Evolutionary conservation across 1,140 invertebrate genomes (phyloP), one percentile per base, ranked within the genome.

Genomic region (Brachionus rubens): DNA sequence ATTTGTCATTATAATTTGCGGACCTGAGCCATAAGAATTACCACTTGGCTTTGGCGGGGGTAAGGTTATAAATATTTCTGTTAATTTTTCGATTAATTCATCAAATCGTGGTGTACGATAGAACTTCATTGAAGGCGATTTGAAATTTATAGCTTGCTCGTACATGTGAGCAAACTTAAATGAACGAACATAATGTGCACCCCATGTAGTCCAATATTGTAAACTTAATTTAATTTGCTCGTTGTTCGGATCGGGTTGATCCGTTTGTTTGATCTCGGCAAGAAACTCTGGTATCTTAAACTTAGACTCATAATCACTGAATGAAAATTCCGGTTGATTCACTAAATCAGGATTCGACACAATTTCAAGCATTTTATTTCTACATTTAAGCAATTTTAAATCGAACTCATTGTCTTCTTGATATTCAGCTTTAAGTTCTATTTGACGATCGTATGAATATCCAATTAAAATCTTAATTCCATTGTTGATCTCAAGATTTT

Each of bases 41-140:
- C 46, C 68, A 26, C 43, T 72, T 10, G 68, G 68, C 12, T 50
- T 72, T 10, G 68, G 68, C 16, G 68, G 68, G 9, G 68, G 47
- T 9, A 72, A 24, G 3, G 68, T 72, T n/a, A 48, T 26, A 54
- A 72, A 72, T 0, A 50, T 48, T 12, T 72, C 46, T 33, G 68
- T 72, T 1, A 72, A 28, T 28, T 48, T 72, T 2, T 72, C 68
- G 9, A 50, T 54, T 33, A 72, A 16, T 28, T 72, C 14, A 54
- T 72, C 68, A 24, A 72, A 72, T 5, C 33, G 24, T 24, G 30
- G 7, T 2, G 46, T 72, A 7, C 68, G 43, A 52, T 72, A 72
- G 7, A 36, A 48, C 14, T 72, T 54, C 46, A 72, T 72, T 30
- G 68, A 72, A 36, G 68, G 68, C 5, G 68, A 72, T 72, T 72